Conservation (phyloP, 2,797 vertebrate species). For the Platyrinchus mystaceus region DNA sequence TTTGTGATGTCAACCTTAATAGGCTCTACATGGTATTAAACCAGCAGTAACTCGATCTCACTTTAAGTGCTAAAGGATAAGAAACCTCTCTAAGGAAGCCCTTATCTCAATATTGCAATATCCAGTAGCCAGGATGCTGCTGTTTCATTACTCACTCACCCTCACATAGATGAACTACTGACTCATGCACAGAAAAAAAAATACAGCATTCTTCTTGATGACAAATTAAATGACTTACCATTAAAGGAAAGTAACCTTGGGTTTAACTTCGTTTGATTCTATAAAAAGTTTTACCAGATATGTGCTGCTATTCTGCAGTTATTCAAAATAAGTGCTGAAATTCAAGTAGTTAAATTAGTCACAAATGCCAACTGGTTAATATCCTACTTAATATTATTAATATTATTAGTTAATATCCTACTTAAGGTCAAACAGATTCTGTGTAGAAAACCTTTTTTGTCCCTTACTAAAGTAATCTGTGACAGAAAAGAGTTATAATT, state of each 20-base stretch:
- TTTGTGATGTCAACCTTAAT: neutral
- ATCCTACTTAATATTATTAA: too few species aligned
- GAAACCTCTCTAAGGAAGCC: neutral
- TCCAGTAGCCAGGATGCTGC: neutral
- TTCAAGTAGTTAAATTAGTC: conserved; percentile 12
- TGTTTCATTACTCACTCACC: neutral
- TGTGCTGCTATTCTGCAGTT: neutral
- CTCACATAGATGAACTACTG: neutral
- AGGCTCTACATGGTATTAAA: neutral
- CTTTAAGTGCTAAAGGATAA: neutral
- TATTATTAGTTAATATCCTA: conserved; percentile 53
- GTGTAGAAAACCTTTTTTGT: neutral
- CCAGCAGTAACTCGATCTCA: conserved; percentile 9
- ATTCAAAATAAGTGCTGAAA: neutral
- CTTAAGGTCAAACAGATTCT: neutral
- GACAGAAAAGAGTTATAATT: neutral
- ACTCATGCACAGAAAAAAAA: neutral
- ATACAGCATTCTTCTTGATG: neutral
- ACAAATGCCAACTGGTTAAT: conserved; percentile 46
- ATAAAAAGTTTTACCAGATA: neutral
- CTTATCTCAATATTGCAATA: neutral
- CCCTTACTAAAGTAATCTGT: neutral
- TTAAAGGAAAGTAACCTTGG: neutral
- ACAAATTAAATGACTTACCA: neutral
- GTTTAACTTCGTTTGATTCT: neutral